Evolutionary conservation across 2,113 vertebrate species (phyloP), one percentile per base, ranked within the genome.

Genomic region (Chloropsis hardwickii): DNA sequence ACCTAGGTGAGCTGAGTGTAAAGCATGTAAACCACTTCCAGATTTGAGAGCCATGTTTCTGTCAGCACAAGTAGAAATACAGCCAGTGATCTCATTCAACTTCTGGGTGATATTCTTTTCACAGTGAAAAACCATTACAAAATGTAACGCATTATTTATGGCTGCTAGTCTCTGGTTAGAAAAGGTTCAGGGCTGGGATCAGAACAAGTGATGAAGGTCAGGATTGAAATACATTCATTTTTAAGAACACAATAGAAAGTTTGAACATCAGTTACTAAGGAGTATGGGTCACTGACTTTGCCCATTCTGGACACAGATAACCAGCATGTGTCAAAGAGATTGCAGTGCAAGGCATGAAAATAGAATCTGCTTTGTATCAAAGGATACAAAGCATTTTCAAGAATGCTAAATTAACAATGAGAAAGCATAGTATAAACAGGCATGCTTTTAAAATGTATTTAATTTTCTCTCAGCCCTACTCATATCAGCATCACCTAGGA

Each of bases 81-180:
- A 80, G 45, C 27, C 39, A 29, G 40, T 90, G 73, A 91, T 92
- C 64, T 86, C 73, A 86, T 92, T 87, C 48, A 40, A 53, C 56
- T 87, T 90, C 81, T 56, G 6, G 51, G 53, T 87, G 72, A 64
- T 86, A 65, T 53, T 65, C 57, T 87, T 73, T 93, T 89, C 73
- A 74, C 69, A 54, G 65, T 48, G 70, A 78, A 94, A 61, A 94
- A 53, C 69, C 50, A 39, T 86, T 91, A 87, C 65, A 87, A 91
- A 95, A 89, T 64, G 37, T 81, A 89, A 19, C 86, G 81, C 29
- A 67, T 88, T 86, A 88, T 94, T 91, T 95, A 91, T 14, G 2
- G 44, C 65, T 79, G 37, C 50, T 44, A 65, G 53, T 91, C 15
- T 79, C 77, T 79, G 29, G 81, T 91, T 89, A 53, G 61, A 86